Evolutionary conservation across 2,888 invertebrate species (phyloP), one percentile per base, ranked within the genome.

Genomic region (Andrena dorsata): DNA sequence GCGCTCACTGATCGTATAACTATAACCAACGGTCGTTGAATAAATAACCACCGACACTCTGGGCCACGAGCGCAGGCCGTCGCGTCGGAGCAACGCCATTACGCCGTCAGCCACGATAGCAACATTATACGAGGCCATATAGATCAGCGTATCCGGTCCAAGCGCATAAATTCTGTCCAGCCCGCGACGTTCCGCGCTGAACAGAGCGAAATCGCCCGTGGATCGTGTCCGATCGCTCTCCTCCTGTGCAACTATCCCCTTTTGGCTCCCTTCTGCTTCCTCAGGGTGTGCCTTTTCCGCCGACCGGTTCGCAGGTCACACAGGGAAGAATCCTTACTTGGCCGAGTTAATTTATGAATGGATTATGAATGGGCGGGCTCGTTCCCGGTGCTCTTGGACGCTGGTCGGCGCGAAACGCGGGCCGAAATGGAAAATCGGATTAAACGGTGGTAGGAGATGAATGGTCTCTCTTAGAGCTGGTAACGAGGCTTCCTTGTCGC

Each of bases 291-390:
- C 35, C 30, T 41, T 41, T 56, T 64, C 30, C 30, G 26, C 13
- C 69, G 69, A 76, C 70, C 84, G 80, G 71, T 78, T 72, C 84
- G 76, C 80, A 77, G 88, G 88, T 88, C 88, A 88, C 20, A 82
- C 73, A 61, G 63, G 69, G 70, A 71, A n/a, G 35, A 78, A 68
- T 81, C 74, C 78, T 81, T 56, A 61, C 70, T 60, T 58, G 80
- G 75, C 47, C 56, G 56, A 76, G 83, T 64, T 88, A 88, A 88
- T 88, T 88, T 88, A 88, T 88, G 88, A 88, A 88, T 88, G 88
- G 88, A 88, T 88, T 88, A 88, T 86, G 88, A 88, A 88, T 82
- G 88, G 78, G 79, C 71, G 80, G 53, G 66, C 20, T 51, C 74
- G 58, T 61, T 41, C 73, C 51, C 70, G 66, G 69, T 63, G 28